A percentile compares a stretch with the other conserved stretches of the same genome.
Conservation (phyloP, 1,140 invertebrate species). For the Eubasilissa regina region DNA sequence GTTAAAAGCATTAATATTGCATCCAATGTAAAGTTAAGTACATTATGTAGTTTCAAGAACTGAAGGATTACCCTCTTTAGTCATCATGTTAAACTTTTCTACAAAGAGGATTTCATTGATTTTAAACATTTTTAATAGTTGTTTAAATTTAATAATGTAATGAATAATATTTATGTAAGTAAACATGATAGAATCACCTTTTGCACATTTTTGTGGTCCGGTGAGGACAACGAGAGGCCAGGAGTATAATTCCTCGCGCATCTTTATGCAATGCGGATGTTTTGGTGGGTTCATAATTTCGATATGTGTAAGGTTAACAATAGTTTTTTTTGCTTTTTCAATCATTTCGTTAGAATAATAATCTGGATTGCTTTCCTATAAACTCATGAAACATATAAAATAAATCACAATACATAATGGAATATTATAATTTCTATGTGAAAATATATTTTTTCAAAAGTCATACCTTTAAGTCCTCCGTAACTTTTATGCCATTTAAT, state of each 20-base stretch:
- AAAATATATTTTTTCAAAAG: neutral
- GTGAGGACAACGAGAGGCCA: conserved; percentile 19
- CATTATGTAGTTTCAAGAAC: too few species aligned
- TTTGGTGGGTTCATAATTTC: conserved; percentile 11
- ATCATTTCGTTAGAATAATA: conserved; percentile 15
- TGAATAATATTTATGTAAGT: neutral
- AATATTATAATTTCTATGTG: neutral
- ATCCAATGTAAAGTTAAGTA: too few species aligned
- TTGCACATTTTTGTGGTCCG: conserved; percentile 17
- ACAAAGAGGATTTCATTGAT: too few species aligned
- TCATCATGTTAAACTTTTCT: too few species aligned
- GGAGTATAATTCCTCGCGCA: neutral
- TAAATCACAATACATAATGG: neutral
- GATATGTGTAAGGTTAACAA: conserved; percentile 7
- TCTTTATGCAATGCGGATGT: neutral
- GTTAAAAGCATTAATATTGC: too few species aligned
- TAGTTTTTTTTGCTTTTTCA: neutral
- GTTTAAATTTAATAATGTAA: neutral
- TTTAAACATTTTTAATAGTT: too few species aligned
- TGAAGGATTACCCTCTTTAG: too few species aligned
- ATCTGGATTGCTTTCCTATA: conserved; percentile 16
- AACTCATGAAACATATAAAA: neutral
- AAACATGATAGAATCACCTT: neutral
- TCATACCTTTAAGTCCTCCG: conserved; percentile 2
- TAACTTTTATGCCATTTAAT: conserved; percentile 20